phyloP scores from a whole-genome alignment of 2,797 vertebrate species.

The Hyperoplus lanceolatus region DNA sequence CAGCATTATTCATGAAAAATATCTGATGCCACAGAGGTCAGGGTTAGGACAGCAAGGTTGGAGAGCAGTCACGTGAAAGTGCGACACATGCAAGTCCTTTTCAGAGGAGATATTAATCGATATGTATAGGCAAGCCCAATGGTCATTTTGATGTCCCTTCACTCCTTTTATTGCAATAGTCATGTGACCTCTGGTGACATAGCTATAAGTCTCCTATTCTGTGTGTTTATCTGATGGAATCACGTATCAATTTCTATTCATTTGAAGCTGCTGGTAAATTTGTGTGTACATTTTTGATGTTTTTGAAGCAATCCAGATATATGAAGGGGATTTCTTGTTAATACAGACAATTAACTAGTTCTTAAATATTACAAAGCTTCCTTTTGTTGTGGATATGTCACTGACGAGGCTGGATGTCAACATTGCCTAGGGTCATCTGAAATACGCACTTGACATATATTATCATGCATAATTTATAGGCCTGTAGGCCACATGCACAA shows the following conservation, averaged over 20 bases:
- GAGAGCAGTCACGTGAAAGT: constrained; percentile 31
- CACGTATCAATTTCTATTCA: neutral
- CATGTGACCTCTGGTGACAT: neutral
- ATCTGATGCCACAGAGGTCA: constrained; percentile 1
- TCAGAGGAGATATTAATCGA: constrained; percentile 1
- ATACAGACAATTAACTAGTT: constrained; percentile 30
- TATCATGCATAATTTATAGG: constrained; percentile 58
- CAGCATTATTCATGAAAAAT: constrained; percentile 12
- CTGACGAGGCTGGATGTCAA: constrained; percentile 40
- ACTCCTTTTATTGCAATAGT: fast-evolving
- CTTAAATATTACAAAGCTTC: constrained; percentile 51
- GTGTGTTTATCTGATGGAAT: neutral
- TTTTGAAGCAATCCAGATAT: neutral
- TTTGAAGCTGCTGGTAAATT: neutral
- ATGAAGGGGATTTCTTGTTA: constrained; percentile 12
- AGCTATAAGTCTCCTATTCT: neutral
- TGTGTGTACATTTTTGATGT: neutral
- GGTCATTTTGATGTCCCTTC: neutral
- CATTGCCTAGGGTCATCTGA: constrained; percentile 45
- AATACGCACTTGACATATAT: constrained; percentile 67
- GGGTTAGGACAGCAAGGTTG: neutral
- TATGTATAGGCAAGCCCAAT: neutral
- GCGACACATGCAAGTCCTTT: neutral
- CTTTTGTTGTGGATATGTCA: constrained; percentile 65
- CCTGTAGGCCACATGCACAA: constrained; percentile 3